Percentiles rank a stretch among this genome's conserved stretches.
Evolutionary conservation across 1,140 invertebrate genomes (phyloP).

Genomic region (Drosophila leontia): DNA sequence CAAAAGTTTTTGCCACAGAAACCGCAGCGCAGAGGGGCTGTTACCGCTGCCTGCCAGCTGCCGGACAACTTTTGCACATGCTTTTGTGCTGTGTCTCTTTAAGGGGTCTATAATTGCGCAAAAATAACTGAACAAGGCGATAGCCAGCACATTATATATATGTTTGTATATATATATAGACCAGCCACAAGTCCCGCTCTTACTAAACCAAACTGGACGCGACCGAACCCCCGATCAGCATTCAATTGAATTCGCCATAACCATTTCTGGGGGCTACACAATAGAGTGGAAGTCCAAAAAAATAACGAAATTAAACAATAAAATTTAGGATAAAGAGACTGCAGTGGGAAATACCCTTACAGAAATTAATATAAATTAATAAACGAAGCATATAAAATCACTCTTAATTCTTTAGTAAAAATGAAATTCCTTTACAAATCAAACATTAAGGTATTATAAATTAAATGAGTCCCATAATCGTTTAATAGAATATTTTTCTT

Average conservation of each 20-base stretch:
- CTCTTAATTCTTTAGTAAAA: background rate
- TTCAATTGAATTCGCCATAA: constrained; percentile 64
- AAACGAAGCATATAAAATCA: fast-evolving
- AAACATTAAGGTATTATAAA: too few relatives aligned
- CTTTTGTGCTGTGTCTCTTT: constrained; percentile 49
- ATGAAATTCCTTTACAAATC: too few relatives aligned
- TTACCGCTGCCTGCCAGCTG: constrained; percentile 33
- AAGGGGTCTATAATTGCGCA: constrained; percentile 70
- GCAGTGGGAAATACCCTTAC: constrained; percentile 3
- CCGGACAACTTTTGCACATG: constrained; percentile 66
- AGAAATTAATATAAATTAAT: constrained; percentile 5
- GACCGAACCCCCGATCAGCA: constrained; percentile 50
- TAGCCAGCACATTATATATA: constrained; percentile 47
- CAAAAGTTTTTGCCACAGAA: constrained; percentile 54
- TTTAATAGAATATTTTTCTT: background rate
- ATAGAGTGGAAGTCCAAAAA: constrained; percentile 27
- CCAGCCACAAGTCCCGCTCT: constrained; percentile 45
- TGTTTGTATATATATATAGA: constrained; percentile 35
- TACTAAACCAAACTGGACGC: constrained; percentile 31
- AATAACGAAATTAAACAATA: constrained; percentile 18
- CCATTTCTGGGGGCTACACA: constrained; percentile 61
- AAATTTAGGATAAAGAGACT: background rate
- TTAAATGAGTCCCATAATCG: background rate
- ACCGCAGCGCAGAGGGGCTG: constrained; percentile 26
- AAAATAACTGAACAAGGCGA: constrained; percentile 76